A percentile compares a stretch with the other conserved stretches of the same genome.
Conservation (phyloP, 2,888 invertebrate genomes). For the Smittia sp. region DNA sequence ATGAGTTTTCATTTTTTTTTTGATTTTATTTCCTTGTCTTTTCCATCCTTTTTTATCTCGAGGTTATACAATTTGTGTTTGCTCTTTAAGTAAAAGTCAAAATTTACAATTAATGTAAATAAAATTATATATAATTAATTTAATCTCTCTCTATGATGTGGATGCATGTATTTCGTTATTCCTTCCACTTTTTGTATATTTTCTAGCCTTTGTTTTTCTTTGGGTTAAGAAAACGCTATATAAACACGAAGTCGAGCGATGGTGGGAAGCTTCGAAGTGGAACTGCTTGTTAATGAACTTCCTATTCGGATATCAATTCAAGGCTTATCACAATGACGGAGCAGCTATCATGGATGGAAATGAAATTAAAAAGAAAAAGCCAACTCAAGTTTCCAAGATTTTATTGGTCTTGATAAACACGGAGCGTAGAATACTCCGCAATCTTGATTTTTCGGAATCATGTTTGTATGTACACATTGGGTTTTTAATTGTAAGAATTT, state of each 20-base stretch:
- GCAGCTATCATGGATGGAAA: too few relatives aligned
- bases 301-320: too few relatives aligned
- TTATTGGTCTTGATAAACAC: neutral
- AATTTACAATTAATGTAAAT: neutral
- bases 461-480: conserved; percentile 22
- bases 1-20: neutral
- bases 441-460: conserved; percentile 23
- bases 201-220: neutral
- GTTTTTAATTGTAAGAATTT: conserved; percentile 25
- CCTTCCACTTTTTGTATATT: neutral
- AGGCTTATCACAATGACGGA: too few relatives aligned
- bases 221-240: too few relatives aligned
- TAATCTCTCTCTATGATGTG: neutral
- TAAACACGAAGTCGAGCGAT: too few relatives aligned
- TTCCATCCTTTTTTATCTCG: too few relatives aligned
- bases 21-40: neutral
- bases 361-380: neutral
- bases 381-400: neutral
- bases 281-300: too few relatives aligned
- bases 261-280: too few relatives aligned
- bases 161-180: neutral
- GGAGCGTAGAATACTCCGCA: neutral
- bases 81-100: conserved; percentile 9
- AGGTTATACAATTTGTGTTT: neutral
- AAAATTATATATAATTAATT: neutral